Evolutionary conservation across 2,888 invertebrate species (phyloP), one percentile per base, ranked within the genome.

Genomic region (Belgica antarctica): DNA sequence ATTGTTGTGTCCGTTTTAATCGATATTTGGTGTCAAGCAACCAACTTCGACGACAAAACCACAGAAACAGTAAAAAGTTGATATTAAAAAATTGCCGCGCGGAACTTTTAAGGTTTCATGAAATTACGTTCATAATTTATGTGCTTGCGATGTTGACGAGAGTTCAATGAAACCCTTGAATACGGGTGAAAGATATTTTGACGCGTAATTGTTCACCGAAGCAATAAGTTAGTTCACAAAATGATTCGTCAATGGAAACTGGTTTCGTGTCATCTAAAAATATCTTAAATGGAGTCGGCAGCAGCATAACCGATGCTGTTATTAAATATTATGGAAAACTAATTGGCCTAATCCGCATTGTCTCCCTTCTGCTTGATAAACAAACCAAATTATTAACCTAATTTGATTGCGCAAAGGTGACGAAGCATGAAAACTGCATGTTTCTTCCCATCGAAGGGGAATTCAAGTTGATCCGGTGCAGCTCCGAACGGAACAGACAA

Each of bases 231-330:
- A 12, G 12, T 2, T 4, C 41, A 41, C 41, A 41, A n/a, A 41
- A 15, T n/a, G n/a, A 41, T 10, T 41, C 2, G 41, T 41, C n/a
- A n/a, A n/a, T n/a, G n/a, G 5, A 17, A 52, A 52, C 52, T 19
- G 22, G 52, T 52, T 52, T 52, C 17, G 34, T 22, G 52, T 52
- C 52, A 52, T n/a, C 52, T 52, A 17, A 52, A 41, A 52, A 52
- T 52, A n/a, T n/a, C n/a, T n/a, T n/a, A n/a, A n/a, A n/a, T n/a
- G 22, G 3, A 52, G 2, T 5, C 2, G 12, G 4, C 17, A 52
- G 12, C 17, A 52, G 7, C 22, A 19, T 41, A 5, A n/a, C 41
- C 15, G 3, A 5, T 41, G 41, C 4, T 41, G 41, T 41, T 41
- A 41, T 10, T 41, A 41, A 31, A 41, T 41, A 41, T 41, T 41